Conservation (phyloP, 2,888 invertebrate genomes). For the Lamellibrachia columna region DNA sequence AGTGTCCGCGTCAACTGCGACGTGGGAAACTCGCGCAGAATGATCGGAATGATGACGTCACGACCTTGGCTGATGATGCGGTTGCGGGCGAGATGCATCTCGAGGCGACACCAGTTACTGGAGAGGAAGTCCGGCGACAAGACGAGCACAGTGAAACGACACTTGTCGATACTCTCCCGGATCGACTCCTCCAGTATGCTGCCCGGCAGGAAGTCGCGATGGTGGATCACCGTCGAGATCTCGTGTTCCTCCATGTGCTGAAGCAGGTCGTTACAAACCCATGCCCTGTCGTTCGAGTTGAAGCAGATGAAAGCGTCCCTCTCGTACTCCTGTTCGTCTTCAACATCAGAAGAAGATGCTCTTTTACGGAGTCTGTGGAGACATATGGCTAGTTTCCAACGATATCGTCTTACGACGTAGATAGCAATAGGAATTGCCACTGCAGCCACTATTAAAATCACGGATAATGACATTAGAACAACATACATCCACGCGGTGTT, state of each 20-base stretch:
- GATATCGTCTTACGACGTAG: too few relatives aligned
- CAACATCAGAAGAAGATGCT: too few relatives aligned
- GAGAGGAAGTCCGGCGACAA: conserved; percentile 67
- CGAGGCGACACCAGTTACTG: conserved; percentile 80
- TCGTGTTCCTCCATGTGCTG: conserved; percentile 69
- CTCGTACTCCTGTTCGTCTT: conserved; percentile 47
- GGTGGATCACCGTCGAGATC: conserved; percentile 73
- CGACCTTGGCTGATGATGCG: conserved; percentile 43
- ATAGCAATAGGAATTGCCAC: too few relatives aligned
- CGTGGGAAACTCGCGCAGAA: conserved; percentile 75
- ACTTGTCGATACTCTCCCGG: conserved; percentile 76
- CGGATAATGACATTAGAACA: too few relatives aligned
- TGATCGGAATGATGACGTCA: conserved; percentile 74
- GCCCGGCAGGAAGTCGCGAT: conserved; percentile 79
- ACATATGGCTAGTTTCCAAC: too few relatives aligned
- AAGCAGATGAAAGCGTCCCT: conserved; percentile 80
- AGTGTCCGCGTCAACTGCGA: conserved; percentile 73
- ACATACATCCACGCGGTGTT: too few relatives aligned
- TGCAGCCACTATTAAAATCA: too few relatives aligned
- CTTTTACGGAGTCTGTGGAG: too few relatives aligned
- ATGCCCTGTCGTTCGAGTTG: conserved; percentile 73
- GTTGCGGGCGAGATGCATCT: conserved; percentile 65
- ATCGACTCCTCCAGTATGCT: conserved; percentile 78
- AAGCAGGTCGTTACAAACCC: conserved; percentile 68
- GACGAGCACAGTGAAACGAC: conserved; percentile 72